Evolutionary conservation across 1,140 invertebrate genomes (phyloP), one percentile per base, ranked within the genome.

Genomic region (Carposina sasakii): DNA sequence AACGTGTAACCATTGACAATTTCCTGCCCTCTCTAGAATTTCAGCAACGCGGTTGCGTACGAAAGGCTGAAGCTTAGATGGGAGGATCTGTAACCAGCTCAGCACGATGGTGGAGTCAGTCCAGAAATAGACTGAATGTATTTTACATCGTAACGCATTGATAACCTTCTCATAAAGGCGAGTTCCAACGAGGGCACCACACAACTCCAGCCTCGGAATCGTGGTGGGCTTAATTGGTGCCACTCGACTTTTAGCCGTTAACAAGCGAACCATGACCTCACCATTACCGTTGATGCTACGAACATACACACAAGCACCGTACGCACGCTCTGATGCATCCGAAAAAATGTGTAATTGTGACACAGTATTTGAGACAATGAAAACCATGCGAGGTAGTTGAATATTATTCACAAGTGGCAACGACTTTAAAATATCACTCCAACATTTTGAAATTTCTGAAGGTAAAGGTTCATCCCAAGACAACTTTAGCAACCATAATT

Each of bases 181-280:
- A 3, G 65, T 62, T 10, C 79, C 53, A 5, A 85, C 34, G 3
- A 70, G 44, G 3, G 84, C 84, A 9, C 60, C 85, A 41, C 58
- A 74, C 24, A 26, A 26, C 24, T 26, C 24, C 5, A 26, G 24
- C 24, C 24, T 26, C 24, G 24, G 24, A 26, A 26, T 26, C 5
- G 24, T 26, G 5, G 24, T 26, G 24, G 24, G 5, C 12, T 26
- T 26, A 12, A 86, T 41, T n/a, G 85, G 85, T 33, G 84, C 68
- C 0, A 87, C 81, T 33, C 73, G 47, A 21, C 66, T 57, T 56
- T 86, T 86, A 8, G 60, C 50, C 33, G 17, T 37, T 5, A 37
- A n/a, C 20, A 37, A 20, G 8, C 34, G 34, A 6, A 37, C 34
- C 3, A 20, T 2, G 4, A 17, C 34, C 5, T 37, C 13, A 6